Conservation (phyloP, 2,888 invertebrate genomes). For the Maniola hyperantus region DNA sequence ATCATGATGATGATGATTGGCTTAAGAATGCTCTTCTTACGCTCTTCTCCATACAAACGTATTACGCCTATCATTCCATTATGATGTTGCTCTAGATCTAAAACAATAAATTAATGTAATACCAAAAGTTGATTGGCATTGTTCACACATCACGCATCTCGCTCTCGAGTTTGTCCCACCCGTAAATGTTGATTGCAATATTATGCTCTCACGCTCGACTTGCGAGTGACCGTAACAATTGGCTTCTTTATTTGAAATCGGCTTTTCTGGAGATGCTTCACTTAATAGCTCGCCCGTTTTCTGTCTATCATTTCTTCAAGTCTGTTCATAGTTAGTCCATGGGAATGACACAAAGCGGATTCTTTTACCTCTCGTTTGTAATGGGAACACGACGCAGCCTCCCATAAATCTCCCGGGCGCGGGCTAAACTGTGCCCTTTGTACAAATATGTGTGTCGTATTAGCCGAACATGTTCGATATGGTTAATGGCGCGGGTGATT, state of each 20-base stretch:
- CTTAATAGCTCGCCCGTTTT: not conserved
- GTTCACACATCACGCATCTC: too few relatives aligned
- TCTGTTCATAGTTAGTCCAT: not conserved
- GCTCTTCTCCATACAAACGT: too few relatives aligned
- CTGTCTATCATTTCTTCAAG: not conserved
- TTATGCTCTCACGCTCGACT: too few relatives aligned
- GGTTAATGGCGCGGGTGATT: conserved; percentile 35
- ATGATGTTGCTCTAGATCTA: too few relatives aligned
- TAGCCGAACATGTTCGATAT: conserved; percentile 43
- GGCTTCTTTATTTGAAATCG: not conserved
- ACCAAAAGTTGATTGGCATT: too few relatives aligned
- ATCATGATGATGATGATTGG: too few relatives aligned
- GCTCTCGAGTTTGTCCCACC: too few relatives aligned
- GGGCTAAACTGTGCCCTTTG: conserved; percentile 37
- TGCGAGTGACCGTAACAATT: too few relatives aligned
- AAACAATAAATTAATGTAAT: too few relatives aligned
- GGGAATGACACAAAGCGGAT: conserved; percentile 16
- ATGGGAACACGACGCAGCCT: conserved; percentile 18
- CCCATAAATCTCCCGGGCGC: conserved; percentile 34
- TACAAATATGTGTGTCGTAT: conserved; percentile 51
- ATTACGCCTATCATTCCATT: too few relatives aligned
- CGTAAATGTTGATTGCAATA: too few relatives aligned
- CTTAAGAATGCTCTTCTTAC: too few relatives aligned
- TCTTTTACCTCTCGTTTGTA: conserved; percentile 31
- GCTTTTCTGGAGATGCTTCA: not conserved